These are phyloP conservation scores for Acipenser oxyrinchus DNA, from an alignment of 2,797 vertebrate genomes.

Conservation along the genomic window DNA sequence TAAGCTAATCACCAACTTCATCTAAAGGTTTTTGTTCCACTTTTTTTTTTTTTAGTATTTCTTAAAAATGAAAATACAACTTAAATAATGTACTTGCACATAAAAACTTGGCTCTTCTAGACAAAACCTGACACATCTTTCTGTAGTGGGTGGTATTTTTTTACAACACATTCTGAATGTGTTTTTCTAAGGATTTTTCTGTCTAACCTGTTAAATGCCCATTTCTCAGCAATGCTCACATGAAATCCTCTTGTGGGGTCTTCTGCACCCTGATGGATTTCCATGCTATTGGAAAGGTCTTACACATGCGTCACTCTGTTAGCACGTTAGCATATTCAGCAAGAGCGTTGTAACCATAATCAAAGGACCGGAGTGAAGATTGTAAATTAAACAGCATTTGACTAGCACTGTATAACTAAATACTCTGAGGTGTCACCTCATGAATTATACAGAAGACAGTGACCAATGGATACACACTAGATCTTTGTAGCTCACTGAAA, in stretches of 20 bases:
- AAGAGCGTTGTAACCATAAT: conserved; percentile 58
- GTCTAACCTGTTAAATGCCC: too few species aligned
- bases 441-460: conserved; percentile 49
- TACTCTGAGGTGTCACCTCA: conserved; percentile 46
- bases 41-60: too few species aligned
- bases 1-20: too few species aligned
- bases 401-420: conserved; percentile 54
- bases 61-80: too few species aligned
- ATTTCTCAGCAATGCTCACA: too few species aligned
- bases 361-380: conserved; percentile 59
- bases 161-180: too few species aligned
- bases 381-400: conserved; percentile 61
- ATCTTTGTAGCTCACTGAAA: conserved; percentile 24
- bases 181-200: too few species aligned
- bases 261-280: conserved; percentile 55
- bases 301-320: conserved; percentile 42
- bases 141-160: too few species aligned
- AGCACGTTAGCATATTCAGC: conserved; percentile 67
- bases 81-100: too few species aligned
- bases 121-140: too few species aligned
- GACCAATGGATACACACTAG: conserved; percentile 36
- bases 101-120: too few species aligned
- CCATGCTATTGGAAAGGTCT: conserved; percentile 49
- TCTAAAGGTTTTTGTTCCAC: too few species aligned
- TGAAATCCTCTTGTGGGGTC: not conserved